Evolutionary conservation across 2,113 vertebrate species (phyloP), one percentile per base, ranked within the genome.

Genomic region (Stegostoma tigrinum): DNA sequence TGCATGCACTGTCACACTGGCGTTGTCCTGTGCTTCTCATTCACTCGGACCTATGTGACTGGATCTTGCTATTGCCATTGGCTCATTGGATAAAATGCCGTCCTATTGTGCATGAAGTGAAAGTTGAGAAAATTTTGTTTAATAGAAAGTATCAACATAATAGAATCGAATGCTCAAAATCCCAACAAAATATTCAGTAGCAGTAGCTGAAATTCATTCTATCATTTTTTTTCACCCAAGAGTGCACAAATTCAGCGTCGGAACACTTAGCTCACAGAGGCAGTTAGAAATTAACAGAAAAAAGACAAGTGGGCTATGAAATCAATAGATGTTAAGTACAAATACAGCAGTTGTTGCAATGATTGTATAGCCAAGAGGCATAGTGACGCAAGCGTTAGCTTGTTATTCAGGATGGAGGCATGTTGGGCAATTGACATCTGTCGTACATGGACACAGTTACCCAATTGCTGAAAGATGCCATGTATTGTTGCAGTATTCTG

Each of bases 211-310:
- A 61, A n/a, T 24, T 93, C 30, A 64, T 3, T 38, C 55, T 64
- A 61, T 90, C 14, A 66, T 93, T 93, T 38, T n/a, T 93, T 66
- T 93, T 19, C 55, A 38, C 15, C n/a, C 34, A 93, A 93, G 89
- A 42, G 64, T 67, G 89, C 38, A 6, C 19, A 93, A 66, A 66
- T 67, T 66, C 1, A 38, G 89, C 34, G 24, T 66, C 17, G 19
- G 34, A 17, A 17, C 34, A 93, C 15, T 61, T 93, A 61, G n/a
- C 34, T 23, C 64, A 6, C 61, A 8, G 66, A 93, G 89, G 34
- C 89, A 38, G 89, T 93, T 93, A 93, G 89, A 93, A 93, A 93
- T 93, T 93, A 93, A 93, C 89, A 93, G 89, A 93, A 93, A 66
- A 64, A 38, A n/a, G 64, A 93, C 66, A 34, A 42, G 89, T 21